Base-by-base conservation (phyloP, 2,888 invertebrate genomes). In the Yponomeuta plumbellus region DNA sequence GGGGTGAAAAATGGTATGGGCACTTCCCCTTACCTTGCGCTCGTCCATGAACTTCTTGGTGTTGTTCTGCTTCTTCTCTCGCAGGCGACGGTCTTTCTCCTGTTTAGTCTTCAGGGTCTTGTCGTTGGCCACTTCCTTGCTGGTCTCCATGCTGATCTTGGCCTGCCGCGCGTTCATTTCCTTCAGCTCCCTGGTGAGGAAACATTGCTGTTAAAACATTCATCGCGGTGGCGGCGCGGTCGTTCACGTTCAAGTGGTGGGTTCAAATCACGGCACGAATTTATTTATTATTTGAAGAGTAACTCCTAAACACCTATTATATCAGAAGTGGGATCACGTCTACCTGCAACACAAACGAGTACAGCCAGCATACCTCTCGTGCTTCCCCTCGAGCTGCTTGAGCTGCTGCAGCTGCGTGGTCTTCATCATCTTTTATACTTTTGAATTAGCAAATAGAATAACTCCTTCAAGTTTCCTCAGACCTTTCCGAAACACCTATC, bases 31-130 rank as follows among this genome's bases (percentile, higher is more conserved):
- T 22, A 94, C 94, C 92, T 96, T 97, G 68, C 97, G 93, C 85
- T 99, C 99, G 74, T 99, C 99, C 92, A 98, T 95, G 81, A 99
- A 99, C 78, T 97, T 97, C 86, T 99, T 99, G 66, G 98, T 98
- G 83, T 99, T 99, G 83, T 98, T 99, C 81, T 98, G 98, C 77
- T 98, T 98, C 85, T 99, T 97, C 86, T 99, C 98, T 39, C 97
- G 92, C 67, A 98, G 92, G 61, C 98, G 93, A 61, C 98, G 94
- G 81, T 99, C 99, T 76, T 98, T 97, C 84, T 99, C 99, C 69
- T 97, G 98, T 78, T 99, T 98, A 67, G 98, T 99, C 86, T 98
- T 96, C 67, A 99, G 92, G 0, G 97, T 97, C 88, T 99, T 99
- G 85, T 99, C 99, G 84, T 96, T 97, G 80, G 96, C 95, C 62